A percentile compares a stretch with the other conserved stretches of the same genome.
phyloP scores from a whole-genome alignment of 1,140 invertebrate species.

The Mamestra configurata region DNA sequence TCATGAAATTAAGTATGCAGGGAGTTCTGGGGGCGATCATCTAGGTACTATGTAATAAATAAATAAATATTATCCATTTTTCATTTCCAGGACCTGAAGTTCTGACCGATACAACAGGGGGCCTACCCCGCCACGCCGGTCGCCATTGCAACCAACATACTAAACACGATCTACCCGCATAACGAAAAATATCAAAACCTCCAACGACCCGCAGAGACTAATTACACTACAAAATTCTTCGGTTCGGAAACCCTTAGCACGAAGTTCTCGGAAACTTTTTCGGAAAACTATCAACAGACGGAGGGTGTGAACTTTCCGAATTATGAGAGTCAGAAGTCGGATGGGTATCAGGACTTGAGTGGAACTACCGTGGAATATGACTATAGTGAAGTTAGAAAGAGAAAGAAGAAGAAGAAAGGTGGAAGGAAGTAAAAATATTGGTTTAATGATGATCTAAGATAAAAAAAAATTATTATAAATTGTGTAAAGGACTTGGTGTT shows the following conservation, averaged over 20 bases:
- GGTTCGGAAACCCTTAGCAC: constrained; percentile 77
- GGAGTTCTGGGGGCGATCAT: too few relatives aligned
- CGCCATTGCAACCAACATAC: constrained; percentile 81
- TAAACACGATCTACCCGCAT: constrained; percentile 81
- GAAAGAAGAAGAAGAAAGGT: constrained; percentile 73
- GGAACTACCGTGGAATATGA: constrained; percentile 73
- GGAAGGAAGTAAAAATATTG: not conserved
- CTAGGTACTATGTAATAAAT: too few relatives aligned
- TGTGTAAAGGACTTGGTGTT: too few relatives aligned
- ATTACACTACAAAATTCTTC: constrained; percentile 77
- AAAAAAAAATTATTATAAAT: too few relatives aligned
- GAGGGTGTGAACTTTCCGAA: constrained; percentile 78
- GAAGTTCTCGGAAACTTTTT: constrained; percentile 77
- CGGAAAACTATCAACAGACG: constrained; percentile 80
- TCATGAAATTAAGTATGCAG: too few relatives aligned
- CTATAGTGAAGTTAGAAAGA: constrained; percentile 66
- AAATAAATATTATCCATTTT: not conserved
- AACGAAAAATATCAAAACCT: constrained; percentile 79
- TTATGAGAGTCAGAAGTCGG: constrained; percentile 70
- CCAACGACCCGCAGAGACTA: constrained; percentile 61
- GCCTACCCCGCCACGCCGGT: constrained; percentile 78
- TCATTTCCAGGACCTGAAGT: constrained; percentile 87
- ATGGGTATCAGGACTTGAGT: constrained; percentile 83
- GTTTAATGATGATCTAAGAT: not conserved
- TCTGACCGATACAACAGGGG: constrained; percentile 87